Percentiles rank a stretch among this genome's conserved stretches.
phyloP scores from a whole-genome alignment of 2,888 invertebrate genomes.

The Lordiphosa fenestrarum region DNA sequence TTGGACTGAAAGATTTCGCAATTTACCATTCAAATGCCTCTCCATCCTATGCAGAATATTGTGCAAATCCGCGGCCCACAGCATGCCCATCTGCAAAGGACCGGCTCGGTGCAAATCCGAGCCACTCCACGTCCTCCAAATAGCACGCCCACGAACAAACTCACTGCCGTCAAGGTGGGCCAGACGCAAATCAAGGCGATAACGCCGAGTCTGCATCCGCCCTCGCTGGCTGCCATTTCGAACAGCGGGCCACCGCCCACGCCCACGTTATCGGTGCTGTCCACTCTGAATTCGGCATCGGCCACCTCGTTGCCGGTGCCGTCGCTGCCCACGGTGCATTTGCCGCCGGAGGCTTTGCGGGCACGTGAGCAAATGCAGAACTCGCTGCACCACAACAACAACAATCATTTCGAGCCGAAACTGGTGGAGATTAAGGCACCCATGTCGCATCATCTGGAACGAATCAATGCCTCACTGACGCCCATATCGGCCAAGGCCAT shows the following conservation, averaged over 20 bases:
- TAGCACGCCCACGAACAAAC: conserved; percentile 73
- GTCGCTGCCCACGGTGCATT: conserved; percentile 76
- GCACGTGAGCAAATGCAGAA: conserved; percentile 70
- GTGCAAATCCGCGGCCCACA: conserved; percentile 79
- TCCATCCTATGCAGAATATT: conserved; percentile 69
- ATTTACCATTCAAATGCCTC: not conserved
- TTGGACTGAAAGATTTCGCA: conserved; percentile 2
- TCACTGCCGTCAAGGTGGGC: conserved; percentile 79
- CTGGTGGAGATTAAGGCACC: conserved; percentile 62
- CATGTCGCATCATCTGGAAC: conserved; percentile 54
- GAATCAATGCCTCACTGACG: conserved; percentile 57
- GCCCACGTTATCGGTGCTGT: conserved; percentile 70
- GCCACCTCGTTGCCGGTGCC: conserved; percentile 70
- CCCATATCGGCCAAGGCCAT: conserved; percentile 62
- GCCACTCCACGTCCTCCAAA: conserved; percentile 66
- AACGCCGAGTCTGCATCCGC: conserved; percentile 74
- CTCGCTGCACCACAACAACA: conserved; percentile 68
- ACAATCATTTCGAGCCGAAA: conserved; percentile 66
- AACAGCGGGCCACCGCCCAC: conserved; percentile 66
- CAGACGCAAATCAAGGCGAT: conserved; percentile 80
- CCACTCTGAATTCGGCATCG: conserved; percentile 76
- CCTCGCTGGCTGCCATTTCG: conserved; percentile 76
- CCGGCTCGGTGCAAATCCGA: conserved; percentile 79
- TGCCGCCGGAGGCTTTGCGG: conserved; percentile 68
- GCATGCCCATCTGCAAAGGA: conserved; percentile 73